A percentile compares a stretch with the other conserved stretches of the same genome.
Conservation (phyloP, 53 echinoderm and acorn worm genomes). For the Holothuria scabra region DNA sequence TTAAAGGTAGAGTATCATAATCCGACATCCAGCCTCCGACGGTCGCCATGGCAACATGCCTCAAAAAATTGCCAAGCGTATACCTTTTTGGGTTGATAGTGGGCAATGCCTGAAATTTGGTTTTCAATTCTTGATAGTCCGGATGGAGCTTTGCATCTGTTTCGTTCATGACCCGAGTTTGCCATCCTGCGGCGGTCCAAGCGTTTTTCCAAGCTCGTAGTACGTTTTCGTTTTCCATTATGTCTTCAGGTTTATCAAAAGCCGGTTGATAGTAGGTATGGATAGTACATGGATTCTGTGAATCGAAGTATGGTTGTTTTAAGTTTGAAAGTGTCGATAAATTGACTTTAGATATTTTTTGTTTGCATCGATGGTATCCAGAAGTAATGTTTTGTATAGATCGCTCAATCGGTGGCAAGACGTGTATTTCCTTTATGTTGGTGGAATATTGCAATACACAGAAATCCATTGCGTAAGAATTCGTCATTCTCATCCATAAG, state of each 20-base stretch:
- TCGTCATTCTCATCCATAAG: neutral
- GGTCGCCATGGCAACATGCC: constrained; percentile 1
- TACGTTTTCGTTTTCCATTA: neutral
- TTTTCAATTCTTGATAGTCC: neutral
- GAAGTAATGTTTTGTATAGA: neutral
- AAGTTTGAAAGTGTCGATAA: no score
- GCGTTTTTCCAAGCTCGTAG: neutral
- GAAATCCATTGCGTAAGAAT: neutral
- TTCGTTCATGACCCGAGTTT: neutral
- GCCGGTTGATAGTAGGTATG: neutral
- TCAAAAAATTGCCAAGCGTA: neutral
- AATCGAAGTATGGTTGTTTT: no score
- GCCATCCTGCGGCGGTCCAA: neutral
- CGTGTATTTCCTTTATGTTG: neutral
- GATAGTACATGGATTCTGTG: neutral
- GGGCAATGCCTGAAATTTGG: neutral
- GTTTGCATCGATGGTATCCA: neutral
- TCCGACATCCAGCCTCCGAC: constrained; percentile 26
- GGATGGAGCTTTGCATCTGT: constrained; percentile 2
- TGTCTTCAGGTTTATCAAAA: neutral
- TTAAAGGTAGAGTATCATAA: neutral
- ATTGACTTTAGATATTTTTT: no score
- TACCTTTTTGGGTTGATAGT: neutral
- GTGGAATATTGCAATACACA: constrained; percentile 7
- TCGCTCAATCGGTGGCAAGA: neutral